phyloP scores from a whole-genome alignment of 2,888 invertebrate genomes.

The Bembecia ichneumoniformis region DNA sequence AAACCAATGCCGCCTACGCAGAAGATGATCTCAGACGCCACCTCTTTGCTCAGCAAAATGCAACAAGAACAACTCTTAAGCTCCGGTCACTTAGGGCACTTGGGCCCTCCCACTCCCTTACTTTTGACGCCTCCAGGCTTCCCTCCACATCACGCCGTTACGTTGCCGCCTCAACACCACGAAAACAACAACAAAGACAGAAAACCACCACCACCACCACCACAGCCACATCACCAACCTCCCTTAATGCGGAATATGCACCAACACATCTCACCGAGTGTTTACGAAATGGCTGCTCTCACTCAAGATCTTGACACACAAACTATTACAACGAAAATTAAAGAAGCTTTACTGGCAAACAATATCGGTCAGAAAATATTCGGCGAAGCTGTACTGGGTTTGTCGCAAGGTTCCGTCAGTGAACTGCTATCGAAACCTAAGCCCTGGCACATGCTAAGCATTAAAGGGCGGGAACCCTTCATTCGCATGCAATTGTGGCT shows the following conservation, averaged over 20 bases:
- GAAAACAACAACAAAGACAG: conserved; percentile 73
- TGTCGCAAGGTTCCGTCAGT: conserved; percentile 97
- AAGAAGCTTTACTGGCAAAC: conserved; percentile 95
- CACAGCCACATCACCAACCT: conserved; percentile 73
- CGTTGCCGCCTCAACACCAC: conserved; percentile 76
- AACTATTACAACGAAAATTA: conserved; percentile 95
- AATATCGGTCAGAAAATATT: conserved; percentile 99
- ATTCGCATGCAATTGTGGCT: conserved; percentile 98
- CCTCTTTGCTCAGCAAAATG: conserved; percentile 76
- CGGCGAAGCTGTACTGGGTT: conserved; percentile 96
- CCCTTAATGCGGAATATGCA: conserved; percentile 81
- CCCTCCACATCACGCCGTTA: conserved; percentile 81
- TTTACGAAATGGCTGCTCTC: conserved; percentile 97
- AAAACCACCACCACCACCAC: conserved; percentile 73
- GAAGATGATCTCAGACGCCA: conserved; percentile 83
- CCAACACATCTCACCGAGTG: conserved; percentile 93
- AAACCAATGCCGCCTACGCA: conserved; percentile 85
- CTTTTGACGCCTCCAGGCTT: conserved; percentile 82
- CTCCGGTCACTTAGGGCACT: conserved; percentile 66
- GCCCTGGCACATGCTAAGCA: conserved; percentile 99
- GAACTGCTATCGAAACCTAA: conserved; percentile 98
- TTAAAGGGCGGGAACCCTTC: conserved; percentile 97
- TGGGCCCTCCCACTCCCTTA: conserved; percentile 74
- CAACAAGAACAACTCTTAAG: conserved; percentile 78
- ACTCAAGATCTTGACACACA: conserved; percentile 98